phyloP scores from a whole-genome alignment of 2,113 vertebrate species.

The Siniperca chuatsi region DNA sequence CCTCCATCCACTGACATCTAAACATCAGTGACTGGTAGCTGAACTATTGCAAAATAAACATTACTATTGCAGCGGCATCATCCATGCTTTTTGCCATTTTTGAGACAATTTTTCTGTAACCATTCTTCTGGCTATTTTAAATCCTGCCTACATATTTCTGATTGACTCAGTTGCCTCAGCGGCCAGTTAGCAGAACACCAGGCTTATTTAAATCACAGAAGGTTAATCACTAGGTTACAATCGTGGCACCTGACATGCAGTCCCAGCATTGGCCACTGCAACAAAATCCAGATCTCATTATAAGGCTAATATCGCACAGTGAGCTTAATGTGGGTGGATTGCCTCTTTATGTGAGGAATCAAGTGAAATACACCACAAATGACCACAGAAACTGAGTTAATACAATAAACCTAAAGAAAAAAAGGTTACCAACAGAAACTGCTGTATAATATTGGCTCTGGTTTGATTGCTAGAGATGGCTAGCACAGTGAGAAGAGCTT shows the following conservation, averaged over 20 bases:
- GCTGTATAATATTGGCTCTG: neutral
- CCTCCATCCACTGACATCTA: neutral
- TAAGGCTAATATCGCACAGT: neutral
- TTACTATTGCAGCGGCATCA: no score
- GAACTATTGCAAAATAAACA: neutral
- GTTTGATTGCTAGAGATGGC: neutral
- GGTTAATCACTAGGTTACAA: neutral
- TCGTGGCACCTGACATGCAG: neutral
- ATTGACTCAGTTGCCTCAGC: neutral
- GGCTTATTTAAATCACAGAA: neutral
- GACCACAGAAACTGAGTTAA: neutral
- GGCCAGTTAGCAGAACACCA: neutral
- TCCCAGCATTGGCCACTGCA: neutral
- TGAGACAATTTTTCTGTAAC: neutral
- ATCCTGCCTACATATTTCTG: no score
- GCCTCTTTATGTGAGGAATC: neutral
- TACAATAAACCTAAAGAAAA: neutral
- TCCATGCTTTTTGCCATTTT: neutral
- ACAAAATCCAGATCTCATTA: conserved; percentile 7
- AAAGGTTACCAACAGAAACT: neutral
- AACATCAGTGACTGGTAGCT: neutral
- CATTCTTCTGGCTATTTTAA: no score
- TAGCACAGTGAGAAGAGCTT: neutral
- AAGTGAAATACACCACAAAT: neutral
- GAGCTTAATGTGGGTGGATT: conserved; percentile 11